phyloP scores from a whole-genome alignment of 2,797 vertebrate species.

The Melanotaenia trifasciata region DNA sequence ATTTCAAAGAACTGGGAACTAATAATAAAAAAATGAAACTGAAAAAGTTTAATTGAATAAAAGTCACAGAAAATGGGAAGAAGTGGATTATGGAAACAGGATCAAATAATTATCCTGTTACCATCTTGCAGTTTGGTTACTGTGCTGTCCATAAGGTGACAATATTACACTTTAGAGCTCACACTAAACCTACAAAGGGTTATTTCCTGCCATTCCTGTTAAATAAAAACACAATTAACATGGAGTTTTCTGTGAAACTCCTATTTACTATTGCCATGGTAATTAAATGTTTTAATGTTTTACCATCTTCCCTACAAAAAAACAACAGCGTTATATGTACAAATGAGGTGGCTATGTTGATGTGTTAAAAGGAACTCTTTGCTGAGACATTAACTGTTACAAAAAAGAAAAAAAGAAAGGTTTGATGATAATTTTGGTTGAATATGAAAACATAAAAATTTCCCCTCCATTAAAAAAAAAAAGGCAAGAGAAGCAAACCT shows the following conservation, averaged over 20 bases:
- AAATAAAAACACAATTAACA: neutral
- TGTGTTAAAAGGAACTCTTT: no score
- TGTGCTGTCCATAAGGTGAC: neutral
- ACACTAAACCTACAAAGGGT: neutral
- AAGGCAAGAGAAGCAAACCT: no score
- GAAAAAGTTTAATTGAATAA: constrained; percentile 24
- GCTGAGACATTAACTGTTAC: no score
- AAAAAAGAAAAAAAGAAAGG: no score
- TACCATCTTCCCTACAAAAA: neutral
- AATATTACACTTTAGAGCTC: neutral
- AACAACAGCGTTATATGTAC: neutral
- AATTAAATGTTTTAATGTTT: neutral
- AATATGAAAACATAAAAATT: no score
- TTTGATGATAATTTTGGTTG: no score
- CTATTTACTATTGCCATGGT: neutral
- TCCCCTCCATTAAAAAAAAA: no score
- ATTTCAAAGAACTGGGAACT: constrained; percentile 29
- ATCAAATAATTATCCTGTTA: neutral
- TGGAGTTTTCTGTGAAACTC: neutral
- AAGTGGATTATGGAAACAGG: constrained; percentile 5
- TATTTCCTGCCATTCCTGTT: neutral
- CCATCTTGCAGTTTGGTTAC: neutral
- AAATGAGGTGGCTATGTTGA: no score
- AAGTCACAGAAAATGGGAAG: constrained; percentile 11
- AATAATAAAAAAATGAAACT: constrained; percentile 21